phyloP scores from a whole-genome alignment of 2,113 vertebrate species.

The Heloderma charlesbogerti region DNA sequence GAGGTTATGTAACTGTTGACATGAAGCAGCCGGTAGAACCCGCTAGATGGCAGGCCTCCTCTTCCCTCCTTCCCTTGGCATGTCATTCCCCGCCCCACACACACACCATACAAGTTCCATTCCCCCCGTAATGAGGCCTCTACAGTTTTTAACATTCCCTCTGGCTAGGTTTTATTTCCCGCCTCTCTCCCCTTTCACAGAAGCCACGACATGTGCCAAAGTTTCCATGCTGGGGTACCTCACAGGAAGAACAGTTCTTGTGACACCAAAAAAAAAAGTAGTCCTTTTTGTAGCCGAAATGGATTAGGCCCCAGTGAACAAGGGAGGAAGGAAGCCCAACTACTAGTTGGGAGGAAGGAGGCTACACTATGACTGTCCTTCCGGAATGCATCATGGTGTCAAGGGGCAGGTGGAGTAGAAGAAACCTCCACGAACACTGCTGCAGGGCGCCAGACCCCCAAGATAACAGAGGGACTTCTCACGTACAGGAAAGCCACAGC shows the following conservation, averaged over 20 bases:
- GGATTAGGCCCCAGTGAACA: background rate
- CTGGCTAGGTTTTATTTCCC: constrained; percentile 9
- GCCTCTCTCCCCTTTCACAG: background rate
- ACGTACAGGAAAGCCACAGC: no score
- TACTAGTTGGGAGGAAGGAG: background rate
- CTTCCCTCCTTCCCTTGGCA: background rate
- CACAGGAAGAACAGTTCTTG: constrained; percentile 46
- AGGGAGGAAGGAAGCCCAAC: background rate
- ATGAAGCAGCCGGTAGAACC: background rate
- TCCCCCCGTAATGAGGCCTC: constrained; percentile 57
- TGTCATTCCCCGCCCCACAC: background rate
- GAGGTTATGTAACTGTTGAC: background rate
- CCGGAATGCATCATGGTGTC: background rate
- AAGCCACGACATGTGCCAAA: constrained; percentile 12
- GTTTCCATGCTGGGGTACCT: constrained; percentile 38
- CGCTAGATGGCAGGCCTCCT: constrained; percentile 62
- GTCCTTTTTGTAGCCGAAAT: constrained; percentile 27
- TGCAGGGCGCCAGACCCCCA: background rate
- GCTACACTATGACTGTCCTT: background rate
- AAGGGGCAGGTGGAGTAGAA: background rate
- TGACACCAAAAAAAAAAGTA: background rate
- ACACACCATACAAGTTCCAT: background rate
- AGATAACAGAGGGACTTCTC: no score
- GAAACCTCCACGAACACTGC: background rate
- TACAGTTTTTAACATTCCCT: constrained; percentile 46